Conservation (phyloP, 2,797 vertebrate species). For the Sebastes ruberrimus region DNA sequence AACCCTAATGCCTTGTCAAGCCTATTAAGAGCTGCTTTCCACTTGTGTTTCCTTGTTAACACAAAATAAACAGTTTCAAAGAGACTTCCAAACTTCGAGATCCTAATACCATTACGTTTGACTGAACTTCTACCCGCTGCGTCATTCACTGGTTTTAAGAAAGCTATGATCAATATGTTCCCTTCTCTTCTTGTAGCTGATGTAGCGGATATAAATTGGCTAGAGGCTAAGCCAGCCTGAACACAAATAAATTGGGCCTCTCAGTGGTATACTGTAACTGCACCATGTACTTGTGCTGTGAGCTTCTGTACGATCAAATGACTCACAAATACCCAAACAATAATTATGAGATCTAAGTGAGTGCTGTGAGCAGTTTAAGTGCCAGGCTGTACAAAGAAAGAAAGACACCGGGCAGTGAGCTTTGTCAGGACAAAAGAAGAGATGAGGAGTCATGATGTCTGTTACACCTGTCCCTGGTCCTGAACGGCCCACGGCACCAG, state of each 20-base stretch:
- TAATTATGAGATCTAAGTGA: constrained; percentile 30
- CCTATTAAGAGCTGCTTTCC: background rate
- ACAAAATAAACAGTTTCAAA: constrained; percentile 13
- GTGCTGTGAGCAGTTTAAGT: constrained; percentile 7
- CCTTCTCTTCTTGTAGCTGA: constrained; percentile 28
- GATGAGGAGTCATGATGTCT: background rate
- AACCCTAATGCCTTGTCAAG: background rate
- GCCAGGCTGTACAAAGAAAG: background rate
- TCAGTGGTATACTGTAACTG: constrained; percentile 9
- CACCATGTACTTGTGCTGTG: background rate
- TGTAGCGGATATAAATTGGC: constrained; percentile 34
- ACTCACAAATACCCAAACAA: constrained; percentile 26
- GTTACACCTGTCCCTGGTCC: background rate
- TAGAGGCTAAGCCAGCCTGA: constrained; percentile 11
- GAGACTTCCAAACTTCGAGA: constrained; percentile 13
- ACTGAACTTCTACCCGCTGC: constrained; percentile 21
- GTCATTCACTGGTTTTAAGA: constrained; percentile 8
- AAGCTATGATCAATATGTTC: constrained; percentile 39
- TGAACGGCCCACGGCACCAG: background rate
- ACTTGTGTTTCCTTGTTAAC: constrained; percentile 7
- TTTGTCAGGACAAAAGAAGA: background rate
- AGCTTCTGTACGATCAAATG: constrained; percentile 1
- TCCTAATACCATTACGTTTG: background rate
- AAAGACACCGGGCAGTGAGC: background rate
- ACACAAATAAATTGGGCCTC: constrained; percentile 31